Evolutionary conservation across 1,140 invertebrate genomes (phyloP).

Genomic region (Hyles euphorbiae): DNA sequence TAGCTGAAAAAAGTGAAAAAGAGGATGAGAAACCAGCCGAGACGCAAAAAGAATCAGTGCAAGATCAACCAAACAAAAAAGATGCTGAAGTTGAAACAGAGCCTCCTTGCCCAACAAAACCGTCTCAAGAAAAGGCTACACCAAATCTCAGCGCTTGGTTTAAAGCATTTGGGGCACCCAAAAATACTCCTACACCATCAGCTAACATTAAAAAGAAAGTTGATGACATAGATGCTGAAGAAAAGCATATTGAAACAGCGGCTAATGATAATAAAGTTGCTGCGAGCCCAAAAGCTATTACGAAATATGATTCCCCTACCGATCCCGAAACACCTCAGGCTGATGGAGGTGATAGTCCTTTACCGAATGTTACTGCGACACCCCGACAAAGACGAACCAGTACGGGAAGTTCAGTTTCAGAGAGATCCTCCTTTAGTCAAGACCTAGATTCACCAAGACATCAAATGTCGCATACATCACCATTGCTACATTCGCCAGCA

Average conservation of each 20-base stretch:
- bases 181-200: constrained; percentile 46
- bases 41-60: constrained; percentile 34
- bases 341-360: constrained; percentile 69
- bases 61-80: constrained; percentile 55
- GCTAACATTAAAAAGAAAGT: constrained; percentile 67
- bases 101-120: constrained; percentile 47
- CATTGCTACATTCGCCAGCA: constrained; percentile 78
- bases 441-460: constrained; percentile 82
- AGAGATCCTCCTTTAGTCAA: constrained; percentile 84
- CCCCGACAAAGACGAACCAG: constrained; percentile 79
- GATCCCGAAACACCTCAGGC: constrained; percentile 51
- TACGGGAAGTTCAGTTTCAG: constrained; percentile 84
- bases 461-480: constrained; percentile 80
- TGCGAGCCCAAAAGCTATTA: constrained; percentile 42
- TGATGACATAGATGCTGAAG: constrained; percentile 55
- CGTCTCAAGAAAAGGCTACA: constrained; percentile 80
- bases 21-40: constrained; percentile 28
- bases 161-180: constrained; percentile 91
- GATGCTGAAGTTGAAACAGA: constrained; percentile 62
- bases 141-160: constrained; percentile 94
- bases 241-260: constrained; percentile 46
- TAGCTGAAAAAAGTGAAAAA: constrained; percentile 30
- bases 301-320: constrained; percentile 52
- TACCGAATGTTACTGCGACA: constrained; percentile 43
- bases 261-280: constrained; percentile 40